phyloP scores from a whole-genome alignment of 2,113 vertebrate species.

The Dicaeum eximium region DNA sequence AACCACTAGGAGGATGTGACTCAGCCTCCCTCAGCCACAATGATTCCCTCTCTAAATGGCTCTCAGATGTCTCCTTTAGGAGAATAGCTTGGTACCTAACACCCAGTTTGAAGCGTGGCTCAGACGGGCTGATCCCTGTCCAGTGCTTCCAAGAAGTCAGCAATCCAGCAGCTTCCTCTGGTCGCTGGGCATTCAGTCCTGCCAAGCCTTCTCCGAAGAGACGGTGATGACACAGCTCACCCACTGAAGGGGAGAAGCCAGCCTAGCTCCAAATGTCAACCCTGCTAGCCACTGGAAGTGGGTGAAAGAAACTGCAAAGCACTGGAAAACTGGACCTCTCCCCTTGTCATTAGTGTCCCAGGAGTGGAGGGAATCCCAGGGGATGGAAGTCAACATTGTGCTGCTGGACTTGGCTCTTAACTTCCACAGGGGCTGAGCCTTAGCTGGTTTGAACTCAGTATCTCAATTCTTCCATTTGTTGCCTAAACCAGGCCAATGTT shows the following conservation, averaged over 20 bases:
- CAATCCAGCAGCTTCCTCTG: not conserved
- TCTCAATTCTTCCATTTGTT: conserved; percentile 55
- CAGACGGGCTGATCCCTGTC: not conserved
- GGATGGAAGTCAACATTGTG: not conserved
- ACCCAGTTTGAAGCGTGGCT: not conserved
- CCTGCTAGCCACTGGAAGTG: not conserved
- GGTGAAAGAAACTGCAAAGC: not conserved
- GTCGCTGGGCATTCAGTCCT: not conserved
- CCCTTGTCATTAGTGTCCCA: not conserved
- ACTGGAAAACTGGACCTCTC: not conserved
- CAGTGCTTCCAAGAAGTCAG: conserved; percentile 29
- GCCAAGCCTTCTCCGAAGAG: not conserved
- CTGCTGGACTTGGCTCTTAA: not conserved
- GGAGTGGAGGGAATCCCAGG: not conserved
- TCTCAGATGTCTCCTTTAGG: conserved; percentile 9
- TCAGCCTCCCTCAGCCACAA: not conserved
- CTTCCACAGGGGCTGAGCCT: not conserved
- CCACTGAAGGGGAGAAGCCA: not conserved
- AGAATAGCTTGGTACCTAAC: not conserved
- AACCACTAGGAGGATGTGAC: not conserved
- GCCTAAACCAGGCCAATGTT: conserved; percentile 37
- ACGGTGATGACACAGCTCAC: not conserved
- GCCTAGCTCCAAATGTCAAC: not conserved
- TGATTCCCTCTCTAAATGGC: not conserved
- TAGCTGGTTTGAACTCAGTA: conserved; percentile 9